Percentiles rank a stretch among this genome's conserved stretches.
Evolutionary conservation across 2,888 invertebrate genomes (phyloP).

Genomic region (Opisthograptis luteolata): DNA sequence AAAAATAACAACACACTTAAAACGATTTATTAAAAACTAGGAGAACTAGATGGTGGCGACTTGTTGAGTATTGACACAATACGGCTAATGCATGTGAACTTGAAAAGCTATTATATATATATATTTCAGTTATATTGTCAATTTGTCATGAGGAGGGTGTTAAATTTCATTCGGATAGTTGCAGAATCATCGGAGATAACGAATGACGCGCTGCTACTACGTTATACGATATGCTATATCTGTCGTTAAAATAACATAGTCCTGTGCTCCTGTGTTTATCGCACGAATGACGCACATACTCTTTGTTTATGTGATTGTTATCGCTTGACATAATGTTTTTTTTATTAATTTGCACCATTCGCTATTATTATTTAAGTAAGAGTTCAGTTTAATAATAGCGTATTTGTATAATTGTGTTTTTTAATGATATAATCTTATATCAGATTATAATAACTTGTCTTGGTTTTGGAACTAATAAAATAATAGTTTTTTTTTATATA

Average conservation of each 20-base stretch:
- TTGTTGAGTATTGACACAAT: no score
- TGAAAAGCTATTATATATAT: no score
- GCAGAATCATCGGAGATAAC: conserved; percentile 9
- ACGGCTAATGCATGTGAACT: no score
- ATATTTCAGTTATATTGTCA: no score
- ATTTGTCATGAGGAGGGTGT: no score
- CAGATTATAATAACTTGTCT: no score
- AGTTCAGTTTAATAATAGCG: not conserved
- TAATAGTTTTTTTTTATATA: no score
- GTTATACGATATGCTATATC: conserved; percentile 24
- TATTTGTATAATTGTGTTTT: not conserved
- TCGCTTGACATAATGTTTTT: conserved; percentile 13
- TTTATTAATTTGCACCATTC: conserved; percentile 9
- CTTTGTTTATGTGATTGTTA: conserved; percentile 41
- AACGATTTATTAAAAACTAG: no score
- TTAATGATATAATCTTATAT: no score
- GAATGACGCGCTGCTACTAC: conserved; percentile 39
- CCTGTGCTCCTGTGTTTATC: conserved; percentile 30
- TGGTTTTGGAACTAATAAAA: no score
- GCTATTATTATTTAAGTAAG: not conserved
- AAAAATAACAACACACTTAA: no score
- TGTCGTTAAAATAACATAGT: conserved; percentile 1
- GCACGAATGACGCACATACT: conserved; percentile 44
- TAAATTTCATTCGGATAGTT: not conserved
- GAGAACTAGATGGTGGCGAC: not conserved